These are phyloP conservation scores for Drosophila multiciliata DNA, from an alignment of 2,888 invertebrate genomes.

Conservation along the genomic window DNA sequence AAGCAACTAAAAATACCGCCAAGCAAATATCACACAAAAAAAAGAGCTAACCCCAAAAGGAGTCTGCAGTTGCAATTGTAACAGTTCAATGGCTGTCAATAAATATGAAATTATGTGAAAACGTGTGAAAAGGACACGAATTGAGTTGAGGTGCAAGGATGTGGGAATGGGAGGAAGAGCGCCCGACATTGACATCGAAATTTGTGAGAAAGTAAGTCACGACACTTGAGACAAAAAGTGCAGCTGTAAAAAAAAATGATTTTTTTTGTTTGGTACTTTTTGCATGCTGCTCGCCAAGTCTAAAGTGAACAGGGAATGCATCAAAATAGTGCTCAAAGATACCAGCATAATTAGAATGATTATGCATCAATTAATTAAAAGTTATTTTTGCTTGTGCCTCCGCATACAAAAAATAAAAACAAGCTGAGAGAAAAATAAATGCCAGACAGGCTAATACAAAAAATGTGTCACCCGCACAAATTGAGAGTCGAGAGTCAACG, in stretches of 20 bases:
- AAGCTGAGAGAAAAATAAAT: constrained; percentile 32
- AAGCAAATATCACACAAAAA: not conserved
- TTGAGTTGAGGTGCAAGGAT: not conserved
- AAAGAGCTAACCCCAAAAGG: not conserved
- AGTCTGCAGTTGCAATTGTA: constrained; percentile 29
- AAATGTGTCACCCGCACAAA: constrained; percentile 73
- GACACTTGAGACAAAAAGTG: constrained; percentile 29
- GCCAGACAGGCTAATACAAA: constrained; percentile 40
- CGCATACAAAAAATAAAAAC: constrained; percentile 20
- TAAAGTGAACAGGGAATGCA: constrained; percentile 14
- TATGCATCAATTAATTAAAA: constrained; percentile 74
- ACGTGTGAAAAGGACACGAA: constrained; percentile 36
- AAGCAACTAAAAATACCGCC: constrained; percentile 31
- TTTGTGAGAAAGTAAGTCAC: constrained; percentile 62
- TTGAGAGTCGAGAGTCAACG: constrained; percentile 30
- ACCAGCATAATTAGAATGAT: constrained; percentile 64
- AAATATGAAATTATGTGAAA: constrained; percentile 64
- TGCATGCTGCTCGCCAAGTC: constrained; percentile 1
- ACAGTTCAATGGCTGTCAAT: constrained; percentile 69
- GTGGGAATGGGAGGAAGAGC: not conserved
- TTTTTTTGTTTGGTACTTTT: not conserved
- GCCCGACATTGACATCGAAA: constrained; percentile 66
- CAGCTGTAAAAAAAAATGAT: constrained; percentile 12
- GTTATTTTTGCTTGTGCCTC: constrained; percentile 54
- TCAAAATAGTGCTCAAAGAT: constrained; percentile 41